Base-by-base conservation (phyloP, 1,140 invertebrate species). In the Drosophila rufa region DNA sequence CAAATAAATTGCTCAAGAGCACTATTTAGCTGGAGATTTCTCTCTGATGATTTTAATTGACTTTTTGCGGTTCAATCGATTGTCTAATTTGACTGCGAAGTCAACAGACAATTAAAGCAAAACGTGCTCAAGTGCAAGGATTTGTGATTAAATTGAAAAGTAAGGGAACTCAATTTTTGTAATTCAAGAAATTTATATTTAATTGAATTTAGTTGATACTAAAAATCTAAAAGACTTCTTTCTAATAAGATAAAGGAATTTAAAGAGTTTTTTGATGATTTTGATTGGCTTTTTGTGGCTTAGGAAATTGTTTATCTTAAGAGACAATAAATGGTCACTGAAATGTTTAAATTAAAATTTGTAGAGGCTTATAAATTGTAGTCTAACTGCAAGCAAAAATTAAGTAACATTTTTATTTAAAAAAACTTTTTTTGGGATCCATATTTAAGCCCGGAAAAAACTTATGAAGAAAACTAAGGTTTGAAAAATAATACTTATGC, bases 11-110 rank as follows among this genome's bases (percentile, higher is more conserved):
- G 55, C 22, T 27, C 40, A 38, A 43, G 25, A 60, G 30, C 69
- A 40, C 46, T 45, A 51, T 38, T 60, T 48, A 43, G 46, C 33
- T 33, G 17, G 5, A 43, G 66, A 56, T 25, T 43, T 36, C 27
- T 27, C 27, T 27, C 12, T 43, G 22, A 33, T 17, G 38, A 17
- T 38, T 73, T 74, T 74, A 74, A 74, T 74, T 73, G 68, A 70
- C 70, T 74, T 74, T 60, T 60, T 73, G 68, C 22, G 66, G 70
- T 19, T 30, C 14, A 45, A 73, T 51, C 46, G 53, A 50, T 71
- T 71, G 45, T 25, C 53, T 33, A 33, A 53, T 67, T 68, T 67
- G 15, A 22, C 43, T 62, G 14, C 14, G 15, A 40, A 40, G 36
- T 22, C 14, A 5, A 15, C n/a, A n/a, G 38, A 45, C 27, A 36